Conservation (phyloP, 2,797 vertebrate species). For the Chrosomus eos region DNA sequence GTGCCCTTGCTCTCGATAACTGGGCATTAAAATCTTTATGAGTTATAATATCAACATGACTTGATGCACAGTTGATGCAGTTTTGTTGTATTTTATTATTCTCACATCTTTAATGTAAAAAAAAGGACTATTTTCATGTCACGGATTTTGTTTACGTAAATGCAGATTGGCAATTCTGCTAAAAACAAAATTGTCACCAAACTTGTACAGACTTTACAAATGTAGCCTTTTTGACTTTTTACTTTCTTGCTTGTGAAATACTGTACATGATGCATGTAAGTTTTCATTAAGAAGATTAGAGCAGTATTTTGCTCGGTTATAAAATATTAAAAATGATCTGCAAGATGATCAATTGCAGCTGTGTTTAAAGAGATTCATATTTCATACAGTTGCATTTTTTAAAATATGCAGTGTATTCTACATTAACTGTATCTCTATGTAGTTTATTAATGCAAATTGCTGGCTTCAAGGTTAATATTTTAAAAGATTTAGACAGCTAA, state of each 20-base stretch:
- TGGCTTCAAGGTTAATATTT: not conserved
- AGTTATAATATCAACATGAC: not conserved
- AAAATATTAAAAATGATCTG: not conserved
- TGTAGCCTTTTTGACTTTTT: not conserved
- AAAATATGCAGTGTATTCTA: not conserved
- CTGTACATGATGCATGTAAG: not conserved
- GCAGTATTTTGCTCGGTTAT: not conserved
- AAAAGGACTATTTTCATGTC: not conserved
- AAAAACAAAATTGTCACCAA: not conserved
- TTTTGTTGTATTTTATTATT: not conserved
- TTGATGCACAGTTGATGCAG: not conserved
- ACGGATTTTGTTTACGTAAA: not conserved
- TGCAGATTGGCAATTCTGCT: slow-evolving; percentile 6
- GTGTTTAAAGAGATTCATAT: not conserved
- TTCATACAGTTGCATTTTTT: not conserved
- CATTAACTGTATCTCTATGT: not conserved
- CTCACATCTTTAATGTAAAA: not conserved
- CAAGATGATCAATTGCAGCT: not conserved
- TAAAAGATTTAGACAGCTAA: too few relatives aligned
- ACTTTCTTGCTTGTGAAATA: not conserved
- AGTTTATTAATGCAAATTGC: not conserved
- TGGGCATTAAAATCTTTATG: not conserved
- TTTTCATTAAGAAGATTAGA: not conserved
- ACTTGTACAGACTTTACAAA: not conserved
- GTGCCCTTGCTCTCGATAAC: not conserved